phyloP scores from a whole-genome alignment of 35 echinoderm and acorn worm species.

The Holothuria glaberrima region DNA sequence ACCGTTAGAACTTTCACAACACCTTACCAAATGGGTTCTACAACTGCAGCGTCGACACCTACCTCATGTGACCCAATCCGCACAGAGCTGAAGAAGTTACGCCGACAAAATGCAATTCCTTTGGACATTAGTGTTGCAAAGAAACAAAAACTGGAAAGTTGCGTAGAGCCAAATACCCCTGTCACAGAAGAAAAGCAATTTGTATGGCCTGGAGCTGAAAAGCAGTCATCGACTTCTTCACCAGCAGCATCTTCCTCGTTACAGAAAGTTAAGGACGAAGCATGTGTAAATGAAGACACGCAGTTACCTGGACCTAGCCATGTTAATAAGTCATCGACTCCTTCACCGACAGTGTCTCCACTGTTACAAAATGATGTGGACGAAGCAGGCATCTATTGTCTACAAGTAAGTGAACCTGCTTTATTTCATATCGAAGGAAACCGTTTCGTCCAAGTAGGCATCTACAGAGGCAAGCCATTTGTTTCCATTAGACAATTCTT shows the following conservation, averaged over 20 bases:
- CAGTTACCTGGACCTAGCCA: too few relatives aligned
- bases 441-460: not conserved
- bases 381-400: not conserved
- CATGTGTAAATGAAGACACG: too few relatives aligned
- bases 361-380: not conserved
- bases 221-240: not conserved
- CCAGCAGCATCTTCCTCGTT: not conserved
- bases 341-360: not conserved
- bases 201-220: not conserved
- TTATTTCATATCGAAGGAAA: too few relatives aligned
- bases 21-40: not conserved
- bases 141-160: not conserved
- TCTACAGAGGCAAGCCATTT: not conserved
- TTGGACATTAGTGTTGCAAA: slow-evolving; percentile 10
- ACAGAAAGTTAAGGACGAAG: not conserved
- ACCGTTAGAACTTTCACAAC: not conserved
- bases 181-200: not conserved
- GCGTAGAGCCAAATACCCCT: not conserved
- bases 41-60: not conserved
- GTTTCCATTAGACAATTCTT: not conserved
- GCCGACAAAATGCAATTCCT: slow-evolving; percentile 17
- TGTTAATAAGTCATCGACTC: not conserved
- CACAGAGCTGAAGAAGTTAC: not conserved
- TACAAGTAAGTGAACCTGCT: too few relatives aligned
- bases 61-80: not conserved